phyloP scores from a whole-genome alignment of 2,113 vertebrate genomes.

The Callionymus lyra region DNA sequence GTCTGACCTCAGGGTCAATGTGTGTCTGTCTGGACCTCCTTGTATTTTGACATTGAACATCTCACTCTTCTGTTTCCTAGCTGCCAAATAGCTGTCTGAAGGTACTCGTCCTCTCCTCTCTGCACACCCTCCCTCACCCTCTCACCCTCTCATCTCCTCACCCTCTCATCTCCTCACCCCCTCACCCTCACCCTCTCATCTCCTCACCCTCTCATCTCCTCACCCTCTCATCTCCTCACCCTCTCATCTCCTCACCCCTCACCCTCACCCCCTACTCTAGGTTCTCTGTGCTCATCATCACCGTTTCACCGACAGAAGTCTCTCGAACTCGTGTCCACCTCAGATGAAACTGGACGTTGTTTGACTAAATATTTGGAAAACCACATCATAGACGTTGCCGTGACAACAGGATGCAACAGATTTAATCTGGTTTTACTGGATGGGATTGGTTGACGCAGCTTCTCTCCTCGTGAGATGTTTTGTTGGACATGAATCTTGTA shows the following conservation, averaged over 20 bases:
- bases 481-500: too few species aligned
- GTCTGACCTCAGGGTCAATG: too few species aligned
- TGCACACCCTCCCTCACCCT: conserved; percentile 6
- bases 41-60: conserved; percentile 78
- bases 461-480: too few species aligned
- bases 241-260: conserved; percentile 12
- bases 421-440: too few species aligned
- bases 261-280: conserved; percentile 14
- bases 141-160: too few species aligned
- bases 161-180: conserved; percentile 14
- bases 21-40: conserved; percentile 41
- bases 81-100: conserved; percentile 99
- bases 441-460: too few species aligned
- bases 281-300: conserved; percentile 7
- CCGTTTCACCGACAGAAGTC: conserved; percentile 40
- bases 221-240: conserved; percentile 27
- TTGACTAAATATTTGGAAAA: too few species aligned
- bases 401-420: too few species aligned
- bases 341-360: too few species aligned
- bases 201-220: conserved; percentile 6
- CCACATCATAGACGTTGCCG: too few species aligned
- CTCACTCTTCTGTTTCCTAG: conserved; percentile 99
- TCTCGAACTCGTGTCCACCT: too few species aligned
- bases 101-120: conserved; percentile 75
- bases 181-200: conserved; percentile 17